These are phyloP conservation scores for Ectobius pallidus DNA, from an alignment of 2,888 invertebrate genomes.

Conservation along the genomic window DNA sequence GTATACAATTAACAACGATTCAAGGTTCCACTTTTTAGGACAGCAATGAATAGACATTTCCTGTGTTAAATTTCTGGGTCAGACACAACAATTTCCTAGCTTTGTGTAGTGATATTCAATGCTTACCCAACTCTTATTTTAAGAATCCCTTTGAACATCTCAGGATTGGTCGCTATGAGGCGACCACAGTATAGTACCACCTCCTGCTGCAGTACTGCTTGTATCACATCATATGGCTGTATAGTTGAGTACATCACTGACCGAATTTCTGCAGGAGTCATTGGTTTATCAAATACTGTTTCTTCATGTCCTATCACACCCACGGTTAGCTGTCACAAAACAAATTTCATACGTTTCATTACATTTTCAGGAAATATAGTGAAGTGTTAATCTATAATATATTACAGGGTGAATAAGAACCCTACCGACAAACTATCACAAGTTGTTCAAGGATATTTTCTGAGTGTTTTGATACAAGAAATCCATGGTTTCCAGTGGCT, in stretches of 20 bases:
- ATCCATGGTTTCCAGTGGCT: no score
- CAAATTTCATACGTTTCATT: background rate
- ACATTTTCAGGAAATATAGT: no score
- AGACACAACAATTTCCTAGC: no score
- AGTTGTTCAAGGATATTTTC: no score
- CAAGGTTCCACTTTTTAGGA: no score
- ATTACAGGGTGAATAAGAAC: conserved; percentile 9
- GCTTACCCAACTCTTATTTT: conserved; percentile 73
- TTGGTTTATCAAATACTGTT: conserved; percentile 96
- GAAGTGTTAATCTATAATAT: background rate
- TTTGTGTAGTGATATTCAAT: no score
- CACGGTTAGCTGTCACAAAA: conserved; percentile 73
- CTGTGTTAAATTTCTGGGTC: no score
- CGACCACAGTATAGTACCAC: conserved; percentile 93
- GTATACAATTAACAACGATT: no score
- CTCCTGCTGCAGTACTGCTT: conserved; percentile 92
- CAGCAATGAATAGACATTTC: no score
- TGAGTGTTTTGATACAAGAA: no score
- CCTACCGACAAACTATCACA: no score
- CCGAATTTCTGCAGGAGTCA: conserved; percentile 95
- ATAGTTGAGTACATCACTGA: conserved; percentile 89
- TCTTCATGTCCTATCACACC: conserved; percentile 95
- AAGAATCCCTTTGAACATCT: conserved; percentile 93
- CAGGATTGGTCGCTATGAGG: conserved; percentile 89
- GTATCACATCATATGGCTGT: conserved; percentile 88